Conservation (phyloP, 2,888 invertebrate species). For the Eupithecia tripunctaria region DNA sequence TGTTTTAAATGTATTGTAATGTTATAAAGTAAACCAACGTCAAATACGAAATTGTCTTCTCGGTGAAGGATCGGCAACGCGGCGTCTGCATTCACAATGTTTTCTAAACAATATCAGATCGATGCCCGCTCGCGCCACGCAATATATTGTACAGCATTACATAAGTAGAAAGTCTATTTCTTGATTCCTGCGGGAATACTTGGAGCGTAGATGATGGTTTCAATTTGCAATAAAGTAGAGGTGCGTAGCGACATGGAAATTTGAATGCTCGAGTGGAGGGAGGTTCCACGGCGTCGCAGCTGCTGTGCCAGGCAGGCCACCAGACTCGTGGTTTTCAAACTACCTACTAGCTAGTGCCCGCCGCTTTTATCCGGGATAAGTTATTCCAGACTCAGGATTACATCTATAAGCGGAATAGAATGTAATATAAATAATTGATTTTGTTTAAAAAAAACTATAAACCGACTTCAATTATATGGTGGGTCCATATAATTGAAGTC, state of each 20-base stretch:
- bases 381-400: background rate
- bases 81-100: background rate
- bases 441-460: too few species aligned
- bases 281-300: background rate
- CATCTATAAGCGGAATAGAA: too few species aligned
- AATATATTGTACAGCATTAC: conserved; percentile 7
- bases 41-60: background rate
- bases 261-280: background rate
- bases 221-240: conserved; percentile 8
- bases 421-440: too few species aligned
- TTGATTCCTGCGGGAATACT: background rate
- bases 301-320: background rate
- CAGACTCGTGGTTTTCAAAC: background rate
- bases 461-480: too few species aligned
- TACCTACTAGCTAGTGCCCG: background rate
- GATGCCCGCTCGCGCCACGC: conserved; percentile 10
- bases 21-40: background rate
- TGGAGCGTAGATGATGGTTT: background rate
- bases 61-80: background rate
- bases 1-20: background rate
- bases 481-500: too few species aligned
- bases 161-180: background rate
- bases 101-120: background rate
- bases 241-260: background rate
- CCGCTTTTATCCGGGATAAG: background rate